Percentiles rank a stretch among this genome's conserved stretches.
Conservation (phyloP, 1,140 invertebrate species). For the Telenomus remus region DNA sequence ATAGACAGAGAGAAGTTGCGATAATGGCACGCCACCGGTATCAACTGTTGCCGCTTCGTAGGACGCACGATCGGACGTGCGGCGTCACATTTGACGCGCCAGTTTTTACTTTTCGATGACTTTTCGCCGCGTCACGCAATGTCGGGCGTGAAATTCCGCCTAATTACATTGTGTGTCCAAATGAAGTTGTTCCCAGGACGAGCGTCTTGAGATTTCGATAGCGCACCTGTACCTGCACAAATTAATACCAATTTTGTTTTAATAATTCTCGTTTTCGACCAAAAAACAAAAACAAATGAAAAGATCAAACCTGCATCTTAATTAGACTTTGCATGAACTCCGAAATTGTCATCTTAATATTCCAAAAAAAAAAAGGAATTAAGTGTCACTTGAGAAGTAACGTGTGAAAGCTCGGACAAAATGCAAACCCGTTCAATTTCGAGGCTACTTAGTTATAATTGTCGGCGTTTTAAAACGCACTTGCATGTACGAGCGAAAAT, state of each 20-base stretch:
- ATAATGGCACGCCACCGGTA: constrained; percentile 53
- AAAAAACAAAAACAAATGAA: background rate
- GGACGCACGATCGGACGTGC: constrained; percentile 35
- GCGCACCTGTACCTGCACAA: background rate
- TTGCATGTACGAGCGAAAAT: constrained; percentile 20
- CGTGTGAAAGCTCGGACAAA: constrained; percentile 6
- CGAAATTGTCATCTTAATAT: background rate
- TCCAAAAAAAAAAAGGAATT: background rate
- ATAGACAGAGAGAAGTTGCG: constrained; percentile 28
- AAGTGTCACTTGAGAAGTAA: background rate
- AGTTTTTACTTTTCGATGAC: constrained; percentile 40
- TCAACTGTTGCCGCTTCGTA: constrained; percentile 40
- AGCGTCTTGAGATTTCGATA: constrained; percentile 1
- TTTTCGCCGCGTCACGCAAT: constrained; percentile 43
- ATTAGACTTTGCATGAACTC: too few relatives aligned
- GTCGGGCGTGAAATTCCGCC: constrained; percentile 21
- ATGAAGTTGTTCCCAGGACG: constrained; percentile 25
- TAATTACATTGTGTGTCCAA: constrained; percentile 11
- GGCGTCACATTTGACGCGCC: constrained; percentile 45
- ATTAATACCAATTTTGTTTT: too few relatives aligned
- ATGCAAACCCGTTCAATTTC: constrained; percentile 4
- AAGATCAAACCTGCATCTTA: too few relatives aligned
- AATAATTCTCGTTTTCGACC: too few relatives aligned
- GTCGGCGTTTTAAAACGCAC: constrained; percentile 19
- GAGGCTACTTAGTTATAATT: constrained; percentile 23